phyloP scores from a whole-genome alignment of 2,797 vertebrate species.

The Parotocinclus haroldoi region DNA sequence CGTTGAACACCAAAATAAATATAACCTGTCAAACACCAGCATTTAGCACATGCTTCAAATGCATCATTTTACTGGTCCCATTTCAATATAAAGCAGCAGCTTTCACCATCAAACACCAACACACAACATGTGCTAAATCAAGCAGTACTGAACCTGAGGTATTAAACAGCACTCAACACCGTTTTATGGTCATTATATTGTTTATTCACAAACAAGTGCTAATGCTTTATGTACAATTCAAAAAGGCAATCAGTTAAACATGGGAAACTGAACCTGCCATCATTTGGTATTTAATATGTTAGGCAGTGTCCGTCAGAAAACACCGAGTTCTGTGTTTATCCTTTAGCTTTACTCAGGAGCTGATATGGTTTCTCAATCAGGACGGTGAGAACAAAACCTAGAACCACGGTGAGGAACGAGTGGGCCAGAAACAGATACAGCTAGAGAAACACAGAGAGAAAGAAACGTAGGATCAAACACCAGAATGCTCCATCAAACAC shows the following conservation, averaged over 20 bases:
- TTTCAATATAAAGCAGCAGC: background rate
- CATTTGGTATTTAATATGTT: no score
- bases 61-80: background rate
- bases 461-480: background rate
- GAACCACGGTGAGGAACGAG: constrained; percentile 64
- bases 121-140: background rate
- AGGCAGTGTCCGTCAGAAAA: background rate
- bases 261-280: no score
- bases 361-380: constrained; percentile 76
- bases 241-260: background rate
- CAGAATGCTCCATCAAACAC: no score
- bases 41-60: background rate
- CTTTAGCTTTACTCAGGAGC: constrained; percentile 54
- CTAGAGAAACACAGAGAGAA: constrained; percentile 53
- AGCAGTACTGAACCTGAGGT: no score
- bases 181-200: no score
- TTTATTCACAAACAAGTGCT: no score
- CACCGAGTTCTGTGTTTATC: constrained; percentile 18
- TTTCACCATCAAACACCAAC: background rate
- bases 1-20: constrained; percentile 3
- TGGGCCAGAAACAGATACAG: constrained; percentile 80
- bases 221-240: background rate
- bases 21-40: background rate
- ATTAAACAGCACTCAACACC: no score
- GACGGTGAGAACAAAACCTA: constrained; percentile 67